Conservation (phyloP, 1,140 invertebrate genomes). For the Galendromus occidentalis region DNA sequence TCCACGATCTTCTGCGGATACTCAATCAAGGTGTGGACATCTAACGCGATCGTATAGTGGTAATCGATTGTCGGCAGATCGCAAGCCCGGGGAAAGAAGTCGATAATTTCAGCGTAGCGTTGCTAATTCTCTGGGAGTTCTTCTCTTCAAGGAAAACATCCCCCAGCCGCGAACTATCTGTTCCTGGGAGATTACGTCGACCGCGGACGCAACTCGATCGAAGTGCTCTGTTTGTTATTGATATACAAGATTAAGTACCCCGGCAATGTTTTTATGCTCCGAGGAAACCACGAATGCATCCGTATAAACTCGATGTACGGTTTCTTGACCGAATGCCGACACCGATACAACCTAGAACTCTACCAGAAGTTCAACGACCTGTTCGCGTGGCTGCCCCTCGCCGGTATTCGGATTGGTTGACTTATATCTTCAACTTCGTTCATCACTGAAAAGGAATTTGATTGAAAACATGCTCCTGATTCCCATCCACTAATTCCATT, state of each 20-base stretch:
- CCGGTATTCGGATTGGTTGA: background rate
- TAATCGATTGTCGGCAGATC: no score
- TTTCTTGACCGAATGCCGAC: background rate
- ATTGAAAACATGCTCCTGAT: background rate
- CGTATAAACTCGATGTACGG: conserved; percentile 7
- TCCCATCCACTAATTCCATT: no score
- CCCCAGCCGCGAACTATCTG: conserved; percentile 30
- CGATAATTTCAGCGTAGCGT: no score
- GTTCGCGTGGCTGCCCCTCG: conserved; percentile 16
- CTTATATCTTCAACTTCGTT: no score
- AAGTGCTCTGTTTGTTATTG: background rate
- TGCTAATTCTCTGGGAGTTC: no score
- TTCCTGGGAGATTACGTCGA: conserved; percentile 35
- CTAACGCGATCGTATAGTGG: background rate
- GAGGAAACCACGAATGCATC: conserved; percentile 1
- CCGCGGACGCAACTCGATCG: conserved; percentile 19
- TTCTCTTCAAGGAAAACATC: conserved; percentile 19
- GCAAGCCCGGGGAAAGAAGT: no score
- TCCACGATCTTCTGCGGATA: conserved; percentile 32
- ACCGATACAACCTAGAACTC: conserved; percentile 18
- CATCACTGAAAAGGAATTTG: background rate
- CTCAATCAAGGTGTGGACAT: conserved; percentile 32
- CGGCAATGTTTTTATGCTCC: conserved; percentile 23
- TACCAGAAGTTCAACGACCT: conserved; percentile 22
- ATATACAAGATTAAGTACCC: conserved; percentile 10